Evolutionary conservation across 2,797 vertebrate species (phyloP).

Genomic region (Halcyon badia): DNA sequence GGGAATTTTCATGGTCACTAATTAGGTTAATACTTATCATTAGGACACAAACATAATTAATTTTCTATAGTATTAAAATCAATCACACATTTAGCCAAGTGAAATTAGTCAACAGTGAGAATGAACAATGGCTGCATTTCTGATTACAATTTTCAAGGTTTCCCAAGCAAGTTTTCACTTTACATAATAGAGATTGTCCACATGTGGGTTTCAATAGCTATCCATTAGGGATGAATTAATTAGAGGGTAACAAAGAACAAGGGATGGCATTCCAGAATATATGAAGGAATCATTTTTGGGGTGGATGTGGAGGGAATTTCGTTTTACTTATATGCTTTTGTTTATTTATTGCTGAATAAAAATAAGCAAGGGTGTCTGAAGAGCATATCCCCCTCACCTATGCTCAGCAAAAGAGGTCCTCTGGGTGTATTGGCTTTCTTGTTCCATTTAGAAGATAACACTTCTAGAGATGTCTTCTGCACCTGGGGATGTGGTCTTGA

Average conservation of each 20-base stretch:
- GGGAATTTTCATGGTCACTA: constrained; percentile 27
- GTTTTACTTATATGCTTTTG: neutral
- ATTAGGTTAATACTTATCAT: constrained; percentile 41
- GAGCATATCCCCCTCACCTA: neutral
- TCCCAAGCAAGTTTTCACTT: neutral
- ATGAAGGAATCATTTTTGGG: neutral
- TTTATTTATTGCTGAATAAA: neutral
- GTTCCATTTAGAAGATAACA: neutral
- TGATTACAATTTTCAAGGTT: neutral
- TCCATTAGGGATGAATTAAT: neutral
- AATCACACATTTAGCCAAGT: constrained; percentile 31
- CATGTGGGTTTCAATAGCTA: neutral
- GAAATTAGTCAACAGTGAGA: constrained; percentile 5
- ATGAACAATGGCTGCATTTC: neutral
- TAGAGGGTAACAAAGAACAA: neutral
- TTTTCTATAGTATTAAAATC: constrained; percentile 44
- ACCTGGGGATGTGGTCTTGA: neutral
- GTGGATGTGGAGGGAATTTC: neutral
- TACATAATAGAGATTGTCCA: neutral
- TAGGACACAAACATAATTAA: constrained; percentile 30
- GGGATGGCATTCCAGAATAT: neutral
- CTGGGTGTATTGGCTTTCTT: neutral
- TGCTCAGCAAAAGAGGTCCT: neutral
- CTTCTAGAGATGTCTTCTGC: neutral
- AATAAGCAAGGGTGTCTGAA: neutral